Base-by-base conservation (phyloP, 92 coral and sea anemone species). In the Nematostella vectensis region DNA sequence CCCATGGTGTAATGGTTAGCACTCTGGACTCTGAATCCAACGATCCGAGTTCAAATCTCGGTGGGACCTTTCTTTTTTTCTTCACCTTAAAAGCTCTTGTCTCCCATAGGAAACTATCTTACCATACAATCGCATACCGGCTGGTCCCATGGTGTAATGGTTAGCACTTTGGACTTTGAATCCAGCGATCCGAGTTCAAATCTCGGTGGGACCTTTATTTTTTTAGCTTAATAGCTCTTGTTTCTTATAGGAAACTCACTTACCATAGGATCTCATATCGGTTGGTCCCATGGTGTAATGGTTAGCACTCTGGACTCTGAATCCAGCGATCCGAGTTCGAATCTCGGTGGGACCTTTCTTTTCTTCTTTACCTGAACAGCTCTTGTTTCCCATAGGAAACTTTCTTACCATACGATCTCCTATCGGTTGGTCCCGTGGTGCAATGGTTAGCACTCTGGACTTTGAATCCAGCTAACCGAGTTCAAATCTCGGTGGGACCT, bases 391-490 rank as follows among this genome's bases (percentile, higher is more conserved):
- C n/a, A n/a, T n/a, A n/a, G n/a, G n/a, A n/a, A n/a, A n/a, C n/a
- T n/a, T n/a, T n/a, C n/a, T n/a, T n/a, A n/a, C n/a, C n/a, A n/a
- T n/a, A n/a, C n/a, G n/a, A n/a, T n/a, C n/a, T n/a, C n/a, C n/a
- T n/a, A n/a, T n/a, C n/a, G n/a, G n/a, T n/a, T n/a, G n/a, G n/a
- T n/a, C 62, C 88, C 80, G 75, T 85, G 88, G 95, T 80, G 88
- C 80, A 85, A 85, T 75, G 95, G 88, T 85, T 70, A 85, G 95
- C 95, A 85, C 87, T 85, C 79, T 74, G 94, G 94, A 85, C 87
- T 79, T 31, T 74, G 83, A 74, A 80, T 80, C 95, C 83, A 75
- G 88, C 78, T 80, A 85, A 70, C 83, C 81, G 95, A 85, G 95
- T 80, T 85, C 88, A 79, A 80, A 63, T 85, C 87, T 85, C 87